These are phyloP conservation scores for Laticauda colubrina DNA, from an alignment of 2,113 vertebrate species.

Conservation along the genomic window DNA sequence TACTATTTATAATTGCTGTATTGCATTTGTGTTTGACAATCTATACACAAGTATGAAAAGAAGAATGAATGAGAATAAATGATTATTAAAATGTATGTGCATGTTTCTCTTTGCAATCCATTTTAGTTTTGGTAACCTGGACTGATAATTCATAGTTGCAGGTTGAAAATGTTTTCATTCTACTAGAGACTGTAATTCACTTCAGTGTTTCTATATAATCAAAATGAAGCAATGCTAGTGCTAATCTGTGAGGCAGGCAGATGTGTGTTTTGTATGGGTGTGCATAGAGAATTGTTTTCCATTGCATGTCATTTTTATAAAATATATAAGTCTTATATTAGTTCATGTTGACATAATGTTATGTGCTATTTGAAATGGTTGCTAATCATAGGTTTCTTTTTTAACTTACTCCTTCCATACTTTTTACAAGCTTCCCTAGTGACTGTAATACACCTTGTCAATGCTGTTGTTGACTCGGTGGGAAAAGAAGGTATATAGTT, in stretches of 20 bases:
- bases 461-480: slow-evolving; percentile 89
- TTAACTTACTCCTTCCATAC: slow-evolving; percentile 78
- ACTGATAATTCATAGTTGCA: background rate
- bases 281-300: background rate
- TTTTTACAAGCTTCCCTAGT: slow-evolving; percentile 95
- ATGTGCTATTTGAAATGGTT: slow-evolving; percentile 58
- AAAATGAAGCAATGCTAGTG: background rate
- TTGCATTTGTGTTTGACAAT: background rate
- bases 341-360: slow-evolving; percentile 42
- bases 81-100: background rate
- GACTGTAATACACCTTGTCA: slow-evolving; percentile 98
- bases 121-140: background rate
- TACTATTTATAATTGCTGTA: background rate
- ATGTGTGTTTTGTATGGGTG: background rate
- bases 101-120: background rate
- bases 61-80: background rate
- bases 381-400: slow-evolving; percentile 76
- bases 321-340: background rate
- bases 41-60: background rate
- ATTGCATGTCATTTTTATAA: background rate
- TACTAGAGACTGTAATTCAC: slow-evolving; percentile 2
- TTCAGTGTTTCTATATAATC: background rate
- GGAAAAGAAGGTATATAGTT: slow-evolving; percentile 87
- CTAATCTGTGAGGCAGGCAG: background rate
- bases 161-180: background rate